Percentiles rank a stretch among this genome's conserved stretches.
Evolutionary conservation across 1,140 invertebrate genomes (phyloP).

Genomic region (Trichonephila inaurata): DNA sequence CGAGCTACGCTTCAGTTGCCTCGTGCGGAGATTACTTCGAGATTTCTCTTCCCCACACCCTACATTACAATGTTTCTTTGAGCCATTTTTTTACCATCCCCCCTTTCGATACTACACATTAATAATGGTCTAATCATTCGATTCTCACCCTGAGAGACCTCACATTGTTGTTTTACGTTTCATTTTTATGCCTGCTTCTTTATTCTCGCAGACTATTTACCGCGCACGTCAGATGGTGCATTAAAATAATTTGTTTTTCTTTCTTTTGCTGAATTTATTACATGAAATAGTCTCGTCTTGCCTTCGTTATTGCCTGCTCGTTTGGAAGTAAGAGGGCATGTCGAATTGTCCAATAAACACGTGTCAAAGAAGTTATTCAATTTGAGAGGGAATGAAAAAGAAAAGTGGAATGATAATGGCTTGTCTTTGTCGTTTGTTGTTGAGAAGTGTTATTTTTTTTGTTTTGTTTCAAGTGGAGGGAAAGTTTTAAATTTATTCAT

Average conservation of each 20-base stretch:
- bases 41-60: constrained; percentile 35
- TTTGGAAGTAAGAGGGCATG: constrained; percentile 14
- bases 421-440: not conserved
- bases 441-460: not conserved
- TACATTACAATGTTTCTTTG: not conserved
- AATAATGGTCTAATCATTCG: constrained; percentile 69
- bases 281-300: not conserved
- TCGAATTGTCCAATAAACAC: constrained; percentile 22
- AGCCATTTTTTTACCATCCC: not conserved
- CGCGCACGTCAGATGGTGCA: constrained; percentile 39
- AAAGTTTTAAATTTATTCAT: too few relatives aligned
- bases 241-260: constrained; percentile 56
- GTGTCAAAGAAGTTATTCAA: constrained; percentile 15
- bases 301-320: not conserved
- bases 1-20: constrained; percentile 44
- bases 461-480: too few relatives aligned
- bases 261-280: constrained; percentile 6
- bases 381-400: not conserved
- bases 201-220: constrained; percentile 53
- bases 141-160: constrained; percentile 40
- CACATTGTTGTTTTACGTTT: constrained; percentile 31
- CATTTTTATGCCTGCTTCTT: constrained; percentile 50
- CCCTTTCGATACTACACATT: constrained; percentile 69
- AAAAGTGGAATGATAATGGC: not conserved
- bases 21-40: constrained; percentile 56